A percentile compares a stretch with the other conserved stretches of the same genome.
These are phyloP conservation scores for Dugesia japonica DNA, from an alignment of 2,888 invertebrate species.

Conservation along the genomic window DNA sequence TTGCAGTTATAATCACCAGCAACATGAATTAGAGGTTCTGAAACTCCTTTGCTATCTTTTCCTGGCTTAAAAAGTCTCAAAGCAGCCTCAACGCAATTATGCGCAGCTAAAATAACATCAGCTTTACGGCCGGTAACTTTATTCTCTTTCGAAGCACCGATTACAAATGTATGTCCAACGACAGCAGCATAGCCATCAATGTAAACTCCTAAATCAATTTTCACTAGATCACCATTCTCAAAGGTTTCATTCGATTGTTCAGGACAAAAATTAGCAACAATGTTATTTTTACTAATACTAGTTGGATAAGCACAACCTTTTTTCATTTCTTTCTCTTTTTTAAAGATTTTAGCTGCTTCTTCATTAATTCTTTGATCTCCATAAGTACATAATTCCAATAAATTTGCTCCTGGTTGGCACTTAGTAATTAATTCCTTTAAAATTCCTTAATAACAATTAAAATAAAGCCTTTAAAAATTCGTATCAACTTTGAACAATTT, in stretches of 20 bases:
- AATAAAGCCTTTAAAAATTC: background rate
- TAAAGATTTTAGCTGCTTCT: constrained; percentile 85
- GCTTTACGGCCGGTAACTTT: constrained; percentile 74
- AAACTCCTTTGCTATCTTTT: constrained; percentile 66
- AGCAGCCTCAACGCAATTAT: constrained; percentile 84
- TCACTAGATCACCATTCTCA: constrained; percentile 80
- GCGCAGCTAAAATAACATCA: constrained; percentile 82
- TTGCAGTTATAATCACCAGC: constrained; percentile 83
- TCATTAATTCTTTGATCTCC: constrained; percentile 73
- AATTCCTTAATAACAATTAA: background rate
- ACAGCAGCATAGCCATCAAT: constrained; percentile 97
- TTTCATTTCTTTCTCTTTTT: constrained; percentile 90
- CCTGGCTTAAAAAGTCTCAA: constrained; percentile 75
- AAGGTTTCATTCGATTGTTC: constrained; percentile 52
- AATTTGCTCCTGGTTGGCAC: constrained; percentile 64
- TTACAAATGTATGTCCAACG: constrained; percentile 79
- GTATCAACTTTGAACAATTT: background rate
- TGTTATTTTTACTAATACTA: constrained; percentile 92
- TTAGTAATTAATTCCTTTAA: background rate
- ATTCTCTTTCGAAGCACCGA: constrained; percentile 59
- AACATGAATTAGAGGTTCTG: constrained; percentile 77
- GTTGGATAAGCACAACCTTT: constrained; percentile 98
- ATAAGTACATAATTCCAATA: constrained; percentile 72
- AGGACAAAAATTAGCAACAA: constrained; percentile 95
- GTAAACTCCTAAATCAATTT: constrained; percentile 92